Conservation (phyloP, 2,113 vertebrate species). For the Sminthopsis crassicaudata region DNA sequence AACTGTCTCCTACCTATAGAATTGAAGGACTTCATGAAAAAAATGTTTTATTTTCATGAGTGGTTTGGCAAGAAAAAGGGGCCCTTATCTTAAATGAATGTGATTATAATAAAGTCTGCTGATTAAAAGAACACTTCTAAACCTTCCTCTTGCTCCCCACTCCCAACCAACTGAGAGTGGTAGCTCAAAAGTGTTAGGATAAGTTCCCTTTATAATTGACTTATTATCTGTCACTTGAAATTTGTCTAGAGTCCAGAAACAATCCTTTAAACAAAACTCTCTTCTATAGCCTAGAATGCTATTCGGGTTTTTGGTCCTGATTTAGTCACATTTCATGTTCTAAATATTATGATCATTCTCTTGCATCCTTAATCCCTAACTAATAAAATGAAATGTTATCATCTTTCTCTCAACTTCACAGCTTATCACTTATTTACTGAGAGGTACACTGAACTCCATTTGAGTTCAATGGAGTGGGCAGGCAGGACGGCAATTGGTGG, state of each 20-base stretch:
- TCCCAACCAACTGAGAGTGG: background rate
- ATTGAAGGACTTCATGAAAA: background rate
- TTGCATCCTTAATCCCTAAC: background rate
- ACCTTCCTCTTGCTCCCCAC: background rate
- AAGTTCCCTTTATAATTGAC: background rate
- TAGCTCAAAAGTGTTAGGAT: background rate
- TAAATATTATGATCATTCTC: slow-evolving; percentile 20
- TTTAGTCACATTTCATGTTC: background rate
- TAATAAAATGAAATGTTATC: slow-evolving; percentile 10
- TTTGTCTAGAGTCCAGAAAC: slow-evolving; percentile 2
- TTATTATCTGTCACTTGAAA: background rate
- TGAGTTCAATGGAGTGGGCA: background rate
- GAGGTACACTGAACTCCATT: background rate
- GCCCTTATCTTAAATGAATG: background rate
- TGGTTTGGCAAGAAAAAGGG: background rate
- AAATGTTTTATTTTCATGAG: background rate
- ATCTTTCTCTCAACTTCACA: background rate
- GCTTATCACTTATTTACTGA: background rate
- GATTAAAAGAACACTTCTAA: background rate
- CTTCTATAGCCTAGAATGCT: background rate
- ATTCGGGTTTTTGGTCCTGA: background rate
- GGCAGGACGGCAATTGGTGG: background rate
- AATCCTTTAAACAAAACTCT: background rate
- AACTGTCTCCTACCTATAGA: background rate
- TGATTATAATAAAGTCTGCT: background rate